These are phyloP conservation scores for human (Homo sapiens) DNA, from an alignment of 2,113 vertebrate species.

Conservation along the genomic window DNA sequence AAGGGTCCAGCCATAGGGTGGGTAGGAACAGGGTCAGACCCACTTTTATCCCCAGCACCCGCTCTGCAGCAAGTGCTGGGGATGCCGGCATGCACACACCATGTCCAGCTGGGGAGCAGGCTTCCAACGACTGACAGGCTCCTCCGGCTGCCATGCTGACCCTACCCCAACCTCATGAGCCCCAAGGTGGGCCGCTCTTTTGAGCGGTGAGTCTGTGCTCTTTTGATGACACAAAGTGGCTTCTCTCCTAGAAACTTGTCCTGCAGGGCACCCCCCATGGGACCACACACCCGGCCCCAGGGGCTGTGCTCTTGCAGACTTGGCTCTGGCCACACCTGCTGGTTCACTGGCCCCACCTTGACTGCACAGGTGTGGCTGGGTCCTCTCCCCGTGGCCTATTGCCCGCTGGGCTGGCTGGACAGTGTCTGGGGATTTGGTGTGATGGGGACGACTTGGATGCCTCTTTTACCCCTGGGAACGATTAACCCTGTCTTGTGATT, in stretches of 20 bases:
- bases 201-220: fast-evolving
- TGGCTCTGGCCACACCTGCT: fast-evolving
- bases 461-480: background rate
- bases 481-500: background rate
- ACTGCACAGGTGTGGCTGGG: fast-evolving
- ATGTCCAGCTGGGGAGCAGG: fast-evolving
- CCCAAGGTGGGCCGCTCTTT: background rate
- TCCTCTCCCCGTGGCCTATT: fast-evolving
- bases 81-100: background rate
- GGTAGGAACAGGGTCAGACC: background rate
- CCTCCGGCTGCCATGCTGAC: background rate
- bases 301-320: no score
- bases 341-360: background rate
- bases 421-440: background rate
- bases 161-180: fast-evolving
- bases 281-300: fast-evolving
- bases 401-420: background rate
- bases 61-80: background rate
- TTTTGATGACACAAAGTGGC: fast-evolving
- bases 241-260: fast-evolving
- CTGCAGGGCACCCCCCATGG: fast-evolving
- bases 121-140: fast-evolving
- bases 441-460: fast-evolving
- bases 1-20: background rate
- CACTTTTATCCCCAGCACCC: background rate